These are phyloP conservation scores for Endotricha flammealis DNA, from an alignment of 2,888 invertebrate species.

Conservation along the genomic window DNA sequence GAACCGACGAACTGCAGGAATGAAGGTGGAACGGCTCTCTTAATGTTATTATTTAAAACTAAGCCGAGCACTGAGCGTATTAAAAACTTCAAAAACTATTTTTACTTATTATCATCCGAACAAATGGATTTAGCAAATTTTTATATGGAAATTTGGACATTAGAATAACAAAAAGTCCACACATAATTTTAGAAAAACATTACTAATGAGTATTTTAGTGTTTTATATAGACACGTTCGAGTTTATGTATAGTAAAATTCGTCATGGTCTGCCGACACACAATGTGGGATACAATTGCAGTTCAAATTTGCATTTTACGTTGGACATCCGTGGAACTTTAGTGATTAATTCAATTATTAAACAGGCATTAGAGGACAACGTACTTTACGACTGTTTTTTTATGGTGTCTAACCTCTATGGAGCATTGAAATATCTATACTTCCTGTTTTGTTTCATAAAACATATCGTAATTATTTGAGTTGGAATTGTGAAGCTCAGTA, in stretches of 20 bases:
- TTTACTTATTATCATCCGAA: constrained; percentile 5
- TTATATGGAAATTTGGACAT: constrained; percentile 3
- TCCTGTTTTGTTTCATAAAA: constrained; percentile 1
- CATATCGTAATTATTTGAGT: too few relatives aligned
- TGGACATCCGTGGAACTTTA: constrained; percentile 45
- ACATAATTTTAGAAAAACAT: constrained; percentile 37
- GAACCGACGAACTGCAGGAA: constrained; percentile 55
- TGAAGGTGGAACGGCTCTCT: constrained; percentile 44
- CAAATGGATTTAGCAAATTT: constrained; percentile 7
- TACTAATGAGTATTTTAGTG: constrained; percentile 52
- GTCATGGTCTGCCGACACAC: constrained; percentile 56
- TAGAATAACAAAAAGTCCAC: constrained; percentile 6
- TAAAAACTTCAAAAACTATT: constrained; percentile 8
- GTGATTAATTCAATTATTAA: constrained; percentile 62
- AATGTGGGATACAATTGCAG: constrained; percentile 63
- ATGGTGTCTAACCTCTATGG: constrained; percentile 4
- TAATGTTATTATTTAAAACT: constrained; percentile 30
- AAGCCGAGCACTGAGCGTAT: constrained; percentile 5
- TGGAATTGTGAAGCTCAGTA: too few relatives aligned
- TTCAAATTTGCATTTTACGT: constrained; percentile 68
- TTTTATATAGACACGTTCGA: constrained; percentile 36
- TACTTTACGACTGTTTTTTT: constrained; percentile 10
- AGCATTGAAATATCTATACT: constrained; percentile 1
- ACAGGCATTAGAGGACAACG: constrained; percentile 32
- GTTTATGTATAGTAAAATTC: constrained; percentile 41